Evolutionary conservation across 1,140 invertebrate species (phyloP).

Genomic region (Trigoniulus corallinus): DNA sequence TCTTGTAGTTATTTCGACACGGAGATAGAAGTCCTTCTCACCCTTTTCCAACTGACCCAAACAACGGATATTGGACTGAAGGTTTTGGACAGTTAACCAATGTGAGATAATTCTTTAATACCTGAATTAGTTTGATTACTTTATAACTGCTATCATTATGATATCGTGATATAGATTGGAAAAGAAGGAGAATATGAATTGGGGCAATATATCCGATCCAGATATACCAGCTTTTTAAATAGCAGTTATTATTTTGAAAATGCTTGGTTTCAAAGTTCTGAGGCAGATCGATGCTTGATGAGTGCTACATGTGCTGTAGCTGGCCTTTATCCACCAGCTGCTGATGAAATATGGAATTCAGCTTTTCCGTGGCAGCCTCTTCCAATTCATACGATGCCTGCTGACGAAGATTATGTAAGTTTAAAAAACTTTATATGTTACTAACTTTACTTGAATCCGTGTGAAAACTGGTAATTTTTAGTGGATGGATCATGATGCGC

Average conservation of each 20-base stretch:
- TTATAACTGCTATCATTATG: too few species aligned
- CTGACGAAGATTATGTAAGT: conserved; percentile 44
- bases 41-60: conserved; percentile 9
- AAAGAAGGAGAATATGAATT: conserved; percentile 1
- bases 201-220: not conserved
- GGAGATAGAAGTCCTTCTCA: conserved; percentile 9
- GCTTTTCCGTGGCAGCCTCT: conserved; percentile 70
- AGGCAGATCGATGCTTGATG: conserved; percentile 45
- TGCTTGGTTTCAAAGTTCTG: not conserved
- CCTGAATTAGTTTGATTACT: too few species aligned
- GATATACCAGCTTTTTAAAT: conserved; percentile 3
- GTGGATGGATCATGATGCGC: not conserved
- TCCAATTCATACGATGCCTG: conserved; percentile 56
- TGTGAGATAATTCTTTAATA: not conserved
- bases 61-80: conserved; percentile 2
- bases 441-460: not conserved
- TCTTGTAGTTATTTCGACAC: conserved; percentile 10
- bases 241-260: not conserved
- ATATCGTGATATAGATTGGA: not conserved
- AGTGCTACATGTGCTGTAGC: conserved; percentile 65
- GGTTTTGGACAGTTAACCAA: conserved; percentile 5
- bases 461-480: not conserved
- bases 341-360: conserved; percentile 49
- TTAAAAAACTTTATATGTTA: not conserved
- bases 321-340: conserved; percentile 56